Evolutionary conservation across 2,888 invertebrate genomes (phyloP), one percentile per base, ranked within the genome.

Genomic region (Uloborus plumipes): DNA sequence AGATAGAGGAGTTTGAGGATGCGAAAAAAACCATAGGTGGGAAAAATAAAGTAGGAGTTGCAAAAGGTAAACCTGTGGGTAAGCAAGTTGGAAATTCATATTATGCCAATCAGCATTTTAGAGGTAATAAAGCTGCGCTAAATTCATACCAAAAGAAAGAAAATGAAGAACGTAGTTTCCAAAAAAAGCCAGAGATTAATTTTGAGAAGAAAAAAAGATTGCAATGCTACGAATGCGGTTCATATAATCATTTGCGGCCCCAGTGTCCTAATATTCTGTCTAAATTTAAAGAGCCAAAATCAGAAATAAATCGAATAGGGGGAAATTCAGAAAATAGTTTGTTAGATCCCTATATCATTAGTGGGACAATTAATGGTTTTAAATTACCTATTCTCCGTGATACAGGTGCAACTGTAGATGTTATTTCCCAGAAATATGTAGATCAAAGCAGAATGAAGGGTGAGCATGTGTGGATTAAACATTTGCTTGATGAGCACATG

Each of bases 171-270:
- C 11, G 50, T 39, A 14, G 18, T 11, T 14, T 31, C 14, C 18
- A 47, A 2, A 61, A 64, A n/a, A 15, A 15, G 14, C 15, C 1
- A 3, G 64, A 73, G 7, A 64, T 14, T 1, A 64, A 64, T n/a
- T 73, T 53, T 53, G 73, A 73, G n/a, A 31, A 18, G 31, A 50
- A 39, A 64, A 62, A 14, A 53, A n/a, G 39, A 4, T 47, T 18
- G 0, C 39, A 61, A 13, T 73, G 73, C 14, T 73, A 64, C 39
- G 73, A 73, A 31, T 73, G 73, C 31, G 73, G 64, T 14, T 73
- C 64, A 0, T 39, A 7, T 2, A 20, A 26, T 11, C 73, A 62
- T 39, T 31, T 73, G 7, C 20, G 73, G 53, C 73, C 53, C 0
- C 73, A 73, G 18, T 73, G 73, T 39, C 53, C 62, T 20, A 53